Evolutionary conservation across 1,140 invertebrate species (phyloP).

Genomic region (Drepana arcuata): DNA sequence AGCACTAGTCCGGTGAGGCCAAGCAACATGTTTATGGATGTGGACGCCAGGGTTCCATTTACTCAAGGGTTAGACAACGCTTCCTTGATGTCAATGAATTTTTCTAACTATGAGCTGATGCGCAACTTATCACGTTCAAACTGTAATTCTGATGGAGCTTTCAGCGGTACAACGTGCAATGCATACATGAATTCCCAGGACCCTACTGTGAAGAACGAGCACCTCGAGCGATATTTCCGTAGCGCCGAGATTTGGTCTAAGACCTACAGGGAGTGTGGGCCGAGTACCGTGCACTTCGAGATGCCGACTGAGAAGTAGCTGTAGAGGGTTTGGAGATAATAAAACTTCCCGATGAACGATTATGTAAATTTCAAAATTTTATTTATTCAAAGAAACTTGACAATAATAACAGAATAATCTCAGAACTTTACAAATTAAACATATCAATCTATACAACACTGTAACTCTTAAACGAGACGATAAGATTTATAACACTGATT

Average conservation of each 20-base stretch:
- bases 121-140: slow-evolving; percentile 46
- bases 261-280: slow-evolving; percentile 11
- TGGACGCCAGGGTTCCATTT: slow-evolving; percentile 11
- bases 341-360: slow-evolving; percentile 56
- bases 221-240: slow-evolving; percentile 50
- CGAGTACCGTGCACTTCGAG: slow-evolving; percentile 15
- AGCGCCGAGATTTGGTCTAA: slow-evolving; percentile 46
- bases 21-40: slow-evolving; percentile 26
- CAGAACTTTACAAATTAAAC: slow-evolving; percentile 64
- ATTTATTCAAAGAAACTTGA: slow-evolving; percentile 70
- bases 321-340: slow-evolving; percentile 19
- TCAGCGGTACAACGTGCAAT: slow-evolving; percentile 35
- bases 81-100: slow-evolving; percentile 50
- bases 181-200: slow-evolving; percentile 20
- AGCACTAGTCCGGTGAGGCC: slow-evolving; percentile 10
- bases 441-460: slow-evolving; percentile 69
- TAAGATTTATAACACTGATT: slow-evolving; percentile 68
- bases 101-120: slow-evolving; percentile 56
- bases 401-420: slow-evolving; percentile 66
- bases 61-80: slow-evolving; percentile 25
- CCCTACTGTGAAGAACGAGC: slow-evolving; percentile 34
- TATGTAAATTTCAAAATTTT: slow-evolving; percentile 66
- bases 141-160: slow-evolving; percentile 39
- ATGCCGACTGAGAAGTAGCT: slow-evolving; percentile 19
- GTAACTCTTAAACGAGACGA: slow-evolving; percentile 68